A percentile compares a stretch with the other conserved stretches of the same genome.
These are phyloP conservation scores for Achlya flavicornis DNA, from an alignment of 2,888 invertebrate species.

Conservation along the genomic window DNA sequence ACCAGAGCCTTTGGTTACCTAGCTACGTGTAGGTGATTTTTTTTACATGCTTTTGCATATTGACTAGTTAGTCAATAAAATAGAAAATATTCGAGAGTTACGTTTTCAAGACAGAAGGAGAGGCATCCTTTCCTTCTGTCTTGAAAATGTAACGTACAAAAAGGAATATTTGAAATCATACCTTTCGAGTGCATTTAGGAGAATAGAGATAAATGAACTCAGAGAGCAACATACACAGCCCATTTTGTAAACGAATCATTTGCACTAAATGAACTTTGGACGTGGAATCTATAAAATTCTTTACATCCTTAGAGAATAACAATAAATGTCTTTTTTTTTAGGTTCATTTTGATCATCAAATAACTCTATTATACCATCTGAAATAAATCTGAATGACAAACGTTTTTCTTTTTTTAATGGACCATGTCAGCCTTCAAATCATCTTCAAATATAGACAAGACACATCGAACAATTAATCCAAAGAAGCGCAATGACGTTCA, in stretches of 20 bases:
- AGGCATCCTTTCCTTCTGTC: too few relatives aligned
- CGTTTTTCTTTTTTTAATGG: too few relatives aligned
- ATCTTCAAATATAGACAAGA: too few relatives aligned
- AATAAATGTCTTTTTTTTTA: not conserved
- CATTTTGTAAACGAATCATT: constrained; percentile 56
- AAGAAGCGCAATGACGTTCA: too few relatives aligned
- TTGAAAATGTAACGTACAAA: too few relatives aligned
- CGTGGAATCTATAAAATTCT: not conserved
- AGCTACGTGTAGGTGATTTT: too few relatives aligned
- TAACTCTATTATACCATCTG: not conserved
- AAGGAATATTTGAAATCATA: constrained; percentile 30
- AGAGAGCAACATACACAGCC: constrained; percentile 73
- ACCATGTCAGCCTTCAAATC: too few relatives aligned
- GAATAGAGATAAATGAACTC: constrained; percentile 65
- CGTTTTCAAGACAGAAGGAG: not conserved
- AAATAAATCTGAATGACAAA: too few relatives aligned
- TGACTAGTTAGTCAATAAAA: too few relatives aligned
- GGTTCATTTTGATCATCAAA: not conserved
- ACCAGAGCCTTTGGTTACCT: too few relatives aligned
- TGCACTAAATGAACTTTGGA: constrained; percentile 32
- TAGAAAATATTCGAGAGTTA: not conserved
- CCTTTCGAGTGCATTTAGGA: constrained; percentile 72
- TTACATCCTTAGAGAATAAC: not conserved
- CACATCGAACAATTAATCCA: too few relatives aligned
- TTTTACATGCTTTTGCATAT: too few relatives aligned